Conservation (phyloP, 2,113 vertebrate species). For the Paratilapia polleni region DNA sequence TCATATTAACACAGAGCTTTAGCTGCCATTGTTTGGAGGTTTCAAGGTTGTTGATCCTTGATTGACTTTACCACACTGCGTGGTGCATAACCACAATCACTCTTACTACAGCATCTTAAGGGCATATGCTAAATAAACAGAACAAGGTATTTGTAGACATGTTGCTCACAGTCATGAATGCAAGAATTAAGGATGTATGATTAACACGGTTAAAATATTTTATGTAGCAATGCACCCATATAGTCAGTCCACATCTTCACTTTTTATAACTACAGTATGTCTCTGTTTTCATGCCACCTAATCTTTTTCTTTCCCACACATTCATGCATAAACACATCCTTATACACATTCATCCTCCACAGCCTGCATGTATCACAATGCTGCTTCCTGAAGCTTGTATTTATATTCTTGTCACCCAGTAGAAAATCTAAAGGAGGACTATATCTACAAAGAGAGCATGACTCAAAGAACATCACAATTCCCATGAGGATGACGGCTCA, state of each 20-base stretch:
- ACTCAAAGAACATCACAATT: slow-evolving; percentile 70
- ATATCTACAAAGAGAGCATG: slow-evolving; percentile 61
- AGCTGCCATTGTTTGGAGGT: not conserved
- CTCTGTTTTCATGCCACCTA: not conserved
- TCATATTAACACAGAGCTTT: not conserved
- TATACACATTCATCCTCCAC: slow-evolving; percentile 60
- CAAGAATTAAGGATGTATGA: not conserved
- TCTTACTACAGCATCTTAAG: not conserved
- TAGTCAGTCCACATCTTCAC: slow-evolving; percentile 16
- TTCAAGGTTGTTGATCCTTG: not conserved
- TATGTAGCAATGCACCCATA: not conserved
- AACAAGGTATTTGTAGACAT: not conserved
- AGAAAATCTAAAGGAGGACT: slow-evolving; percentile 61
- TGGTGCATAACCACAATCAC: not conserved
- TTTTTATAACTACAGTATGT: slow-evolving; percentile 13
- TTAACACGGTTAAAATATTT: slow-evolving; percentile 1
- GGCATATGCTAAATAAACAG: not conserved
- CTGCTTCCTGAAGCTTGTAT: slow-evolving; percentile 54
- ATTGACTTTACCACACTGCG: not conserved
- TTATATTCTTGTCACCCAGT: slow-evolving; percentile 59
- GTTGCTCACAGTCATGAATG: not conserved
- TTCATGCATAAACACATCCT: slow-evolving; percentile 48
- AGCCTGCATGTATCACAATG: slow-evolving; percentile 37
- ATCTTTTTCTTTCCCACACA: slow-evolving; percentile 44
- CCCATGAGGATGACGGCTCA: slow-evolving; percentile 58